Conservation (phyloP, 1,140 invertebrate species). For the Lepidurus arcticus region DNA sequence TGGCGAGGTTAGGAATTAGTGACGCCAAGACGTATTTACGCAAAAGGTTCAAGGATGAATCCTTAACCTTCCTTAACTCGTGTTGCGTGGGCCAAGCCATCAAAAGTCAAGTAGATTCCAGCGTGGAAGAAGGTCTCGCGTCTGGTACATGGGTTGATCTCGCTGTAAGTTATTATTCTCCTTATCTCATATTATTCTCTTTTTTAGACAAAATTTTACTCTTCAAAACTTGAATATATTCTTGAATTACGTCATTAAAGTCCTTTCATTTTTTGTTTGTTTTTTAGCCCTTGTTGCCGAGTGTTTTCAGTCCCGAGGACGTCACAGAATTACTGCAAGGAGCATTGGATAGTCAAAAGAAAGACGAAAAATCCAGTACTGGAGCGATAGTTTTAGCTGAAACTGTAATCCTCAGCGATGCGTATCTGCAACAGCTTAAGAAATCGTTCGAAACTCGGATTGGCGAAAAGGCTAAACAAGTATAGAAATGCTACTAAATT, state of each 20-base stretch:
- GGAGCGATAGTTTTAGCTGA: conserved; percentile 45
- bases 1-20: conserved; percentile 77
- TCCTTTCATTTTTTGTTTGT: neutral
- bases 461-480: conserved; percentile 64
- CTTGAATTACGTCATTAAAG: no score
- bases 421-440: conserved; percentile 62
- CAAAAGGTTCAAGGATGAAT: conserved; percentile 62
- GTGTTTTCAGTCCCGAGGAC: conserved; percentile 69
- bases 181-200: conserved; percentile 33
- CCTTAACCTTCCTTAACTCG: conserved; percentile 65
- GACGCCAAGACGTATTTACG: conserved; percentile 77
- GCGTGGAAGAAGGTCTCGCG: conserved; percentile 74
- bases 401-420: conserved; percentile 51
- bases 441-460: conserved; percentile 62
- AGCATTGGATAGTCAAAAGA: conserved; percentile 51
- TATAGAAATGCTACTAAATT: conserved; percentile 33
- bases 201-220: neutral
- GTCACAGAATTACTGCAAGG: conserved; percentile 62
- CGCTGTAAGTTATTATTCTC: conserved; percentile 43
- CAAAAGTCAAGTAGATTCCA: conserved; percentile 69
- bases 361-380: conserved; percentile 43
- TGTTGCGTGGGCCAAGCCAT: conserved; percentile 70
- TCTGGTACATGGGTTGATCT: conserved; percentile 74
- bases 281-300: conserved; percentile 56
- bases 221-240: neutral